Base-by-base conservation (phyloP, 2,888 invertebrate genomes). In the Lepidochitona cinerea region DNA sequence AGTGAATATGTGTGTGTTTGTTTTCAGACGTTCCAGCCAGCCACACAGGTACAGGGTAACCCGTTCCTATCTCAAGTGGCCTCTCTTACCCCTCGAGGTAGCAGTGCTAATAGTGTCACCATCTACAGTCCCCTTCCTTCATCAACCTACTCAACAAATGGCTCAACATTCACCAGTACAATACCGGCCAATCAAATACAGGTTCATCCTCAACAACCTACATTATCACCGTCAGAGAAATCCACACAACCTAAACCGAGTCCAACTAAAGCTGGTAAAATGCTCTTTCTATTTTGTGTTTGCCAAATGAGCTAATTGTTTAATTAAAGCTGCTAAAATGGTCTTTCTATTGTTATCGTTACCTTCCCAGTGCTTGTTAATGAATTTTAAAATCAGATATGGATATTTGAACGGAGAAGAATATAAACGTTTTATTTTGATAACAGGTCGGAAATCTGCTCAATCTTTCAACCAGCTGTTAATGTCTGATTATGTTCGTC, bases 191-290 rank as follows among this genome's bases (percentile, higher is more conserved):
- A 75, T 71, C 82, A 80, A 59, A 75, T 78, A 9, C 78, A 79
- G 26, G 75, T 78, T 18, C 65, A 41, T 41, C 79, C 74, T 3
- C 79, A 80, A 67, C 82, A 81, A 68, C 77, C 82, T 71, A 80
- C 83, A 76, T 84, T 71, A 77, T 80, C 71, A 75, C 80, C 23
- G 72, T 75, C 35, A 26, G 67, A 67, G 32, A 36, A 67, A 33
- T 36, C 37, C 18, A 23, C 33, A 2, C 64, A n/a, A 26, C 67
- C 67, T 29, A 84, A 86, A 75, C 83, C 84, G 12, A 85, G 83
- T 68, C 83, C 85, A 3, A 84, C 85, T 2, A 87, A 85, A 84
- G 85, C 85, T 78, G 85, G 86, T 86, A 72, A 33, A n/a, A n/a
- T n/a, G n/a, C n/a, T n/a, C n/a, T n/a, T n/a, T n/a, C n/a, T n/a